These are phyloP conservation scores for Caenorhabditis latens DNA, from an alignment of 1,140 invertebrate genomes.

Conservation along the genomic window DNA sequence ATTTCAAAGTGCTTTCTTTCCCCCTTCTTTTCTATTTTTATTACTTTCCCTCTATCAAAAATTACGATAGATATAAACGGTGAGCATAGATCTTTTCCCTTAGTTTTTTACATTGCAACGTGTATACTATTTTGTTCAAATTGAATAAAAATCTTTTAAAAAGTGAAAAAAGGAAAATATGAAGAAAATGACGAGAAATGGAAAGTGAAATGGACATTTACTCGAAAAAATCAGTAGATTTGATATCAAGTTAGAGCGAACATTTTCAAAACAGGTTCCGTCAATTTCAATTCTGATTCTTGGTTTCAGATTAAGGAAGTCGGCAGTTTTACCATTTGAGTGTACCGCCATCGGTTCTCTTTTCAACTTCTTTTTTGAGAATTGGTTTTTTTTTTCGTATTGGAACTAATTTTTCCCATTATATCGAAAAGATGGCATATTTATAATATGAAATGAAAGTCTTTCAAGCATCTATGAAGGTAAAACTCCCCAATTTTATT, in stretches of 20 bases:
- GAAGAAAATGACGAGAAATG: too few relatives aligned
- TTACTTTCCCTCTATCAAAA: not conserved
- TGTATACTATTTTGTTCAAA: conserved; percentile 7
- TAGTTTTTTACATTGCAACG: not conserved
- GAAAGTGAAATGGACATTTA: too few relatives aligned
- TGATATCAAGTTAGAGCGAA: conserved; percentile 21
- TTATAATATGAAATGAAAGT: too few relatives aligned
- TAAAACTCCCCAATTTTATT: too few relatives aligned
- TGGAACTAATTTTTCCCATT: too few relatives aligned
- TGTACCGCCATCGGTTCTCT: too few relatives aligned
- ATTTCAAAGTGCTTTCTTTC: conserved; percentile 43
- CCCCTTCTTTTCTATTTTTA: not conserved
- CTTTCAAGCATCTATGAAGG: too few relatives aligned
- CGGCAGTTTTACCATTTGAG: too few relatives aligned
- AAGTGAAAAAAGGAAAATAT: not conserved
- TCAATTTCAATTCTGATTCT: conserved; percentile 22
- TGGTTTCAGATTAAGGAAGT: conserved; percentile 1
- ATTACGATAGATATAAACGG: conserved; percentile 24
- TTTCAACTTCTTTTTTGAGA: too few relatives aligned
- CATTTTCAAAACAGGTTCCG: conserved; percentile 22
- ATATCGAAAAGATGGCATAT: too few relatives aligned
- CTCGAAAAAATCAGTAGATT: not conserved
- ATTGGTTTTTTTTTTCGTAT: too few relatives aligned
- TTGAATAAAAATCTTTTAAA: not conserved
- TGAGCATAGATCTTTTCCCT: conserved; percentile 20